These are phyloP conservation scores for Stenchaetothrips biformis DNA, from an alignment of 2,888 invertebrate genomes.

Conservation along the genomic window DNA sequence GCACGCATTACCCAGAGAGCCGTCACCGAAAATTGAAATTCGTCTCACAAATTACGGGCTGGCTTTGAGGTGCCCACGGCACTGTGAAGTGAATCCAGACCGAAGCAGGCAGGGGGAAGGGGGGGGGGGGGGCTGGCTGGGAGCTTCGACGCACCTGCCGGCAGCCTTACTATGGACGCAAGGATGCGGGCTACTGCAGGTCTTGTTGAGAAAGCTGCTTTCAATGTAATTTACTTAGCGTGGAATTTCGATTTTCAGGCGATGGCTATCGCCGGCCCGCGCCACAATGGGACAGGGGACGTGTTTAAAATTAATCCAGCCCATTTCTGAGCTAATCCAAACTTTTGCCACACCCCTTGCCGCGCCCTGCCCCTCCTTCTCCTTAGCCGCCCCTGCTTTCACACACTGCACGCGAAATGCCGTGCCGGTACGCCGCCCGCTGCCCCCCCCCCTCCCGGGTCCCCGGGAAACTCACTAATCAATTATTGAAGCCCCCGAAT, in stretches of 20 bases:
- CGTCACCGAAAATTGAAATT: conserved; percentile 25
- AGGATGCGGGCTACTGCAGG: no score
- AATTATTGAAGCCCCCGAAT: conserved; percentile 11
- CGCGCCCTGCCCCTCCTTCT: not conserved
- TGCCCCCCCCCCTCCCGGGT: not conserved
- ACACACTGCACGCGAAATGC: not conserved
- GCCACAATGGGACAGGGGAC: no score
- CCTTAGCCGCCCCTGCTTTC: not conserved
- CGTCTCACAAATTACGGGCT: conserved; percentile 23
- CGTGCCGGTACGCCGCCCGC: not conserved
- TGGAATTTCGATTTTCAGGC: no score
- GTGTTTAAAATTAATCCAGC: no score
- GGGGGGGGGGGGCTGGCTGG: no score
- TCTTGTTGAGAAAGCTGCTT: no score
- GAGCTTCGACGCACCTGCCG: no score
- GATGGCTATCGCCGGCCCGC: no score
- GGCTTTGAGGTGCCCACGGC: not conserved
- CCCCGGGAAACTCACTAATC: not conserved
- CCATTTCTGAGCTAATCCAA: no score
- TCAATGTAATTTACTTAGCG: no score
- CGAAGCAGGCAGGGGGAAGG: not conserved
- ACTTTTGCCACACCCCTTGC: no score
- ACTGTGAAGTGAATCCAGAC: conserved; percentile 9
- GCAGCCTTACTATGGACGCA: no score
- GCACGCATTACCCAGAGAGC: not conserved